Base-by-base conservation (phyloP, 2,888 invertebrate species). In the Caenorhabditis macrosperma region DNA sequence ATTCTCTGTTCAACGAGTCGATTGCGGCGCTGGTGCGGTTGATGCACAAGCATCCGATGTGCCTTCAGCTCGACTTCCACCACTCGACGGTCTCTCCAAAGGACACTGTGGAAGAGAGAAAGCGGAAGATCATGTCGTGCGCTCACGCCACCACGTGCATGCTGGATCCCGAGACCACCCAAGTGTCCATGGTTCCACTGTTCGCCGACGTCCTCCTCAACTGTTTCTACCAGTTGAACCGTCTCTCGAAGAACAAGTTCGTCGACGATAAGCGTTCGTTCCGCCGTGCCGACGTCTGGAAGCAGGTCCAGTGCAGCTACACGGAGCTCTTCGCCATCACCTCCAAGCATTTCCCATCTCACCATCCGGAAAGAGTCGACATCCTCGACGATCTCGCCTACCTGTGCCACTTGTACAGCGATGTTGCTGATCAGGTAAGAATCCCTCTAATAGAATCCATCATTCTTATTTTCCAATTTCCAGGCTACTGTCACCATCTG, bases 401-500 rank as follows among this genome's bases (percentile, higher is more conserved):
- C 48, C 52, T 88, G n/a, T 89, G 88, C 67, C 81, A 84, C 57
- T 55, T 87, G 46, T 89, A 78, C 78, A 82, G 84, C n/a, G 89
- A 89, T 63, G 86, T 87, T 28, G 87, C 87, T 46, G 89, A 89
- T 78, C 85, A 86, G 82, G 82, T 82, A 20, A 38, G 50, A 6
- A 17, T 35, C 44, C 38, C 15, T 38, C 9, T 12, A 6, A n/a
- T 4, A 46, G n/a, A 46, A 44, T 46, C 28, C 41, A 60, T n/a
- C n/a, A 22, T 28, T 15, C 22, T 52, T 52, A 15, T 52, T 24
- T 20, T 44, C 33, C 35, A 4, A 12, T 44, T 74, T 67, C 52
- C 75, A 83, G 67, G 85, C 87, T 1, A 87, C 89, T 7, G 82
- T 89, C 33, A 85, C 87, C 24, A 63, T 89, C n/a, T 85, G 88